A percentile compares a stretch with the other conserved stretches of the same genome.
phyloP scores from a whole-genome alignment of 2,113 vertebrate species.

The Dipodomys stephensi region DNA sequence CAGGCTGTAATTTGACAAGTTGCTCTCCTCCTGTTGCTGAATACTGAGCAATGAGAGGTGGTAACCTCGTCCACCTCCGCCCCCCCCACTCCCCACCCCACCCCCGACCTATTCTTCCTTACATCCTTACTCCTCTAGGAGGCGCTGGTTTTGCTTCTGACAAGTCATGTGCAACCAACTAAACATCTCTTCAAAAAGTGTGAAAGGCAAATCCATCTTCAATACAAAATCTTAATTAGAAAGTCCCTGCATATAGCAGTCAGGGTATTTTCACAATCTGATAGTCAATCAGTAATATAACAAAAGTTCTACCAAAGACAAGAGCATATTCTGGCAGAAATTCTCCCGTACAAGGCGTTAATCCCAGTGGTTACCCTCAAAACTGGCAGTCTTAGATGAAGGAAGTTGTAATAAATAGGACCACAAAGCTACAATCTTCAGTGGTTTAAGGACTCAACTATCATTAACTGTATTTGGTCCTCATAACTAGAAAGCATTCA shows the following conservation, averaged over 20 bases:
- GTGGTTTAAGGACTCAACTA: background rate
- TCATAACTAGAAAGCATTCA: background rate
- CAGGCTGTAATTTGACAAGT: too few species aligned
- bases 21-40: background rate
- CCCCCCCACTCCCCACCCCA: background rate
- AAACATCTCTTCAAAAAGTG: background rate
- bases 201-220: background rate
- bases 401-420: background rate
- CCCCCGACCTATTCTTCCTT: background rate
- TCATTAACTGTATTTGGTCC: background rate
- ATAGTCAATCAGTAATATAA: background rate
- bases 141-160: background rate
- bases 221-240: background rate
- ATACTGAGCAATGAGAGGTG: background rate
- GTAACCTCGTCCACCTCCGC: rapidly evolving
- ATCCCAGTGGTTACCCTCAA: background rate
- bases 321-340: background rate
- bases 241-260: background rate
- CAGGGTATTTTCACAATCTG: background rate
- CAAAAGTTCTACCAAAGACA: background rate
- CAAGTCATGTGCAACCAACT: rapidly evolving
- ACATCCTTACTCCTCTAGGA: background rate
- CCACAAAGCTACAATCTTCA: background rate
- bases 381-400: background rate
- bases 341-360: background rate